Evolutionary conservation across 2,113 vertebrate genomes (phyloP).

Genomic region (Bagarius yarrelli): DNA sequence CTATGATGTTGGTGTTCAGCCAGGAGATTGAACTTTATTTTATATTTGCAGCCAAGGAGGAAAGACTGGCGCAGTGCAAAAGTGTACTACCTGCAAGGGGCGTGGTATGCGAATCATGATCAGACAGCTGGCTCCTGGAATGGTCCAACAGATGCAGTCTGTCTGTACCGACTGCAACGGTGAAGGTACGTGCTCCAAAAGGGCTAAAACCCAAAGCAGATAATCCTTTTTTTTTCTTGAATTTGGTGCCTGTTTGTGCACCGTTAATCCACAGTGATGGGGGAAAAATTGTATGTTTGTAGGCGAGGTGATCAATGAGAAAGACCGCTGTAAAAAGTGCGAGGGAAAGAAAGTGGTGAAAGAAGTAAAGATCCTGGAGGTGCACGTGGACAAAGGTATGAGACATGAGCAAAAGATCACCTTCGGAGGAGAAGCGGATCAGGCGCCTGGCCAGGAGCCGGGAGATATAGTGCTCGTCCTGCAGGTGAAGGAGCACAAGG

Average conservation of each 20-base stretch:
- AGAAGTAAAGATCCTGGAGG: constrained; percentile 98
- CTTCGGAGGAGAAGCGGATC: constrained; percentile 96
- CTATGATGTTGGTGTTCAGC: neutral
- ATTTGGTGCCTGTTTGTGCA: too few relatives aligned
- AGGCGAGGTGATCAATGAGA: constrained; percentile 99
- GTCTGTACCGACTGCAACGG: constrained; percentile 97
- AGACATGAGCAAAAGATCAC: constrained; percentile 97
- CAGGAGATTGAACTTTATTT: too few relatives aligned
- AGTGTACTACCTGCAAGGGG: constrained; percentile 90
- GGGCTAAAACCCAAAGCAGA: neutral
- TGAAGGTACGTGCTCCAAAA: constrained; percentile 78
- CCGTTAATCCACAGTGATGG: neutral
- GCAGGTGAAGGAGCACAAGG: constrained; percentile 96
- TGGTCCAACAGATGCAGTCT: constrained; percentile 99
- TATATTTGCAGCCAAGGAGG: constrained; percentile 84
- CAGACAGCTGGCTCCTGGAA: constrained; percentile 94
- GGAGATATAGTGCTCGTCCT: constrained; percentile 96
- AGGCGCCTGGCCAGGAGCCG: constrained; percentile 92
- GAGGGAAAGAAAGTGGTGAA: constrained; percentile 98
- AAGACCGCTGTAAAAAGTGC: constrained; percentile 99
- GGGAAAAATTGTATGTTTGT: neutral
- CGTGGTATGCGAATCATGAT: constrained; percentile 96
- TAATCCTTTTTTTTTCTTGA: neutral
- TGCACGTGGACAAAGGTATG: constrained; percentile 99
- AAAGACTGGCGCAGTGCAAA: constrained; percentile 96